phyloP scores from a whole-genome alignment of 2,113 vertebrate species.

The Choloepus hoffmanni region DNA sequence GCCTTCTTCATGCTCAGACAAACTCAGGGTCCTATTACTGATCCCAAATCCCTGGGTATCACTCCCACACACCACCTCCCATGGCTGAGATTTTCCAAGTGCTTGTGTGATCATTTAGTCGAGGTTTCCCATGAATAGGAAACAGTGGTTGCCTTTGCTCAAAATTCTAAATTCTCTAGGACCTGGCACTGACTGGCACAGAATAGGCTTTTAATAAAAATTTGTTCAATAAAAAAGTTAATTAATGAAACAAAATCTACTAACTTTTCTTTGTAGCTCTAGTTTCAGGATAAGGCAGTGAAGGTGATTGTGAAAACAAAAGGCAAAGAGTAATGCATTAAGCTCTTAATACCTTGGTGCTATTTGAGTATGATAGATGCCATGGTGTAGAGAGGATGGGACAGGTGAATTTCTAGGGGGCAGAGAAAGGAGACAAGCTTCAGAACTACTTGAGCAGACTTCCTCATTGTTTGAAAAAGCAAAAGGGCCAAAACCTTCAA shows the following conservation, averaged over 20 bases:
- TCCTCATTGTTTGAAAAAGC: background rate
- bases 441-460: background rate
- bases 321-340: background rate
- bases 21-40: background rate
- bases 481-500: background rate
- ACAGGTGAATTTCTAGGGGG: background rate
- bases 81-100: background rate
- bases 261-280: slow-evolving; percentile 6
- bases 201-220: slow-evolving; percentile 15
- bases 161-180: background rate
- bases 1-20: background rate
- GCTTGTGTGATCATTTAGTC: background rate
- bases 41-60: background rate
- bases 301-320: slow-evolving; percentile 36
- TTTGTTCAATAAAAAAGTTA: slow-evolving; percentile 20
- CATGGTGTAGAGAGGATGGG: background rate
- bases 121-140: background rate
- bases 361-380: background rate
- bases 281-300: slow-evolving; percentile 11
- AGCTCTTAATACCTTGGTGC: background rate
- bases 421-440: background rate
- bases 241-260: background rate
- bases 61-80: background rate
- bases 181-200: background rate
- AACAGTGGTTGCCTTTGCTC: background rate